Evolutionary conservation across 2,888 invertebrate genomes (phyloP), one percentile per base, ranked within the genome.

Genomic region (Troides helena): DNA sequence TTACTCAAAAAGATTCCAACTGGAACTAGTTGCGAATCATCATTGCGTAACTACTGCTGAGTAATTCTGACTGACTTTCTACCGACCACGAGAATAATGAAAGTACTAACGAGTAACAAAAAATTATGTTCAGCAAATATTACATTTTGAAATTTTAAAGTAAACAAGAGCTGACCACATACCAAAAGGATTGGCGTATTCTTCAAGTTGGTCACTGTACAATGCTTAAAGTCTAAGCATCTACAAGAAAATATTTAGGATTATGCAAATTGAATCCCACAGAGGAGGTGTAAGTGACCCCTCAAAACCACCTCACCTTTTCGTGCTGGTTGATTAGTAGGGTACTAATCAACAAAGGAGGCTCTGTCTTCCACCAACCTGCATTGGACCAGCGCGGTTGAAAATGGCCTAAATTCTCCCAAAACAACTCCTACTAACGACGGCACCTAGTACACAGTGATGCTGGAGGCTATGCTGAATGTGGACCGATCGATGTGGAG

Each of bases 41-140:
- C 36, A 30, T 76, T 76, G 70, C 71, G 74, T 67, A 76, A 77
- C 66, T 63, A 5, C 58, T 62, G 65, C 69, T 69, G 69, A 71
- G 69, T 67, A 72, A 72, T 73, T 73, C 72, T 71, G 73, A 30
- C 30, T 30, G 30, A 30, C 75, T 77, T 75, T 74, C 77, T 65
- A 75, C 62, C 62, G 74, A 74, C 74, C 74, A 72, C 76, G 70
- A 74, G 71, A 72, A 68, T 76, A 72, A 75, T 73, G 75, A 76
- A 76, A 76, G 76, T 72, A 67, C 63, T 63, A 70, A 60, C 67
- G 68, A 62, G 25, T 62, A 36, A 30, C 62, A 68, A 36, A 63
- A 63, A 57, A 18, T 21, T 5, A 3, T 30, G 14, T 6, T 17
- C 53, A 21, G 21, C 21, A 57, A 21, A 57, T 21, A 57, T 57